phyloP scores from a whole-genome alignment of 2,797 vertebrate species.

The Rhinichthys osculus region DNA sequence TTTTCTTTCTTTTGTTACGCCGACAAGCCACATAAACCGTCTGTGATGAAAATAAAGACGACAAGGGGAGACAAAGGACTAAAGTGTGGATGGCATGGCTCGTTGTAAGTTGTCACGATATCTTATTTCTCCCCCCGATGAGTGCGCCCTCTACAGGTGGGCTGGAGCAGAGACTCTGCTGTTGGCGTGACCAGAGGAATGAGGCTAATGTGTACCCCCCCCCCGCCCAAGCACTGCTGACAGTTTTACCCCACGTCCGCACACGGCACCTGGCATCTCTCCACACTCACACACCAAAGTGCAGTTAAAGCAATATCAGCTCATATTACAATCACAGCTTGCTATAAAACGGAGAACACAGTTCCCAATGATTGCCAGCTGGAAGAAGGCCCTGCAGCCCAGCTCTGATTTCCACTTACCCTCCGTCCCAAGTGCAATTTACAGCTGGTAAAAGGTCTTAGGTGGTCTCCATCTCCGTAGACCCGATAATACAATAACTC shows the following conservation, averaged over 20 bases:
- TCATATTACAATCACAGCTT: slow-evolving; percentile 82
- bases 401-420: slow-evolving; percentile 42
- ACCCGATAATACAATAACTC: slow-evolving; percentile 66
- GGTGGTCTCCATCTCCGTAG: slow-evolving; percentile 24
- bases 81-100: slow-evolving; percentile 79
- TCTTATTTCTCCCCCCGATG: slow-evolving; percentile 73
- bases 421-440: slow-evolving; percentile 42
- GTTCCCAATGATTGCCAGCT: slow-evolving; percentile 75
- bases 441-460: slow-evolving; percentile 23
- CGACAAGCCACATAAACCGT: slow-evolving; percentile 76
- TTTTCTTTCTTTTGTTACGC: slow-evolving; percentile 56
- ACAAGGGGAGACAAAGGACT: slow-evolving; percentile 54
- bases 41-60: slow-evolving; percentile 72
- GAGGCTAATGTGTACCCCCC: slow-evolving; percentile 51
- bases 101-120: slow-evolving; percentile 77
- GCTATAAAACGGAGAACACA: slow-evolving; percentile 65
- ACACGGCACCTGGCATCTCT: slow-evolving; percentile 67
- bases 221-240: slow-evolving; percentile 64
- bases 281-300: slow-evolving; percentile 80
- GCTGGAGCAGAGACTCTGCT: slow-evolving; percentile 60
- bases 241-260: slow-evolving; percentile 80
- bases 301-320: slow-evolving; percentile 76
- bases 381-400: slow-evolving; percentile 57
- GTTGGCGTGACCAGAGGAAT: slow-evolving; percentile 63
- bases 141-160: slow-evolving; percentile 69